Evolutionary conservation across 2,797 vertebrate genomes (phyloP).

Genomic region (Gymnopithys bicolor): DNA sequence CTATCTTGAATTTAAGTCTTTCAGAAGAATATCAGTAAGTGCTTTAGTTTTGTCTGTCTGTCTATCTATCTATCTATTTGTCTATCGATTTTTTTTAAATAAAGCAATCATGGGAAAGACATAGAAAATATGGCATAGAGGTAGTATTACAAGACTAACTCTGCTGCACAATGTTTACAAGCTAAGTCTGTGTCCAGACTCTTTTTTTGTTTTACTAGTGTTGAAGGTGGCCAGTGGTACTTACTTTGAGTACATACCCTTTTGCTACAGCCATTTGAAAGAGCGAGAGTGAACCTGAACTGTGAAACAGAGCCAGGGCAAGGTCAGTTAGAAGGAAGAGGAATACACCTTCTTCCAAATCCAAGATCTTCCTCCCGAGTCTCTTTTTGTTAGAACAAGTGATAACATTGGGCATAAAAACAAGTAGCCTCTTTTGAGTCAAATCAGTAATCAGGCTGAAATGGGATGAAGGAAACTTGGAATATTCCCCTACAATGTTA

Average conservation of each 20-base stretch:
- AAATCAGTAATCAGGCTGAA: not conserved
- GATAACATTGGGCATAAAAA: not conserved
- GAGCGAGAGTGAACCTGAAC: not conserved
- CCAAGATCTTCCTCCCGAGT: not conserved
- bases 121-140: not conserved
- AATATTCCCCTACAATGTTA: not conserved
- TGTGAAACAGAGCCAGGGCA: not conserved
- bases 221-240: not conserved
- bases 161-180: not conserved
- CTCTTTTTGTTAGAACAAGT: not conserved
- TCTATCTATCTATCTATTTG: not conserved
- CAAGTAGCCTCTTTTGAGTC: not conserved
- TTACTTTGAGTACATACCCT: not conserved
- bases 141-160: not conserved
- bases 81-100: not conserved
- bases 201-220: not conserved
- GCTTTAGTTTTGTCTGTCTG: not conserved
- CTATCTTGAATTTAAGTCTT: constrained; percentile 94
- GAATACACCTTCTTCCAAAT: not conserved
- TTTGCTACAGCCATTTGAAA: not conserved
- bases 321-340: not conserved
- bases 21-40: constrained; percentile 93
- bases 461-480: not conserved
- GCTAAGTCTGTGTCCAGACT: not conserved
- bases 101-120: not conserved